Base-by-base conservation (phyloP, 2,113 vertebrate species). In the Corythornis cristatus region DNA sequence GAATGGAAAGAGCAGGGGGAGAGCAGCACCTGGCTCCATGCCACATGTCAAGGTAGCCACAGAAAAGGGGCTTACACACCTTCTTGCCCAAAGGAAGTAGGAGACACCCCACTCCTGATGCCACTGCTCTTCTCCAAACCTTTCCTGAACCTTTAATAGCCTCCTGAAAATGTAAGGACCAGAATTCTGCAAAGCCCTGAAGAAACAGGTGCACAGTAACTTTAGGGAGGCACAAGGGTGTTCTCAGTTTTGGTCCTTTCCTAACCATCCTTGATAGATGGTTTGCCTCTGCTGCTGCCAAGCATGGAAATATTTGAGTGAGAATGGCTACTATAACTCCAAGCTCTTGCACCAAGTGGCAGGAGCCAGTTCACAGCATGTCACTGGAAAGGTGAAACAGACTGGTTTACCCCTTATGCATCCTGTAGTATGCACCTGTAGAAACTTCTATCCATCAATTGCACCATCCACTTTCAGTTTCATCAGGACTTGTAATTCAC, bases 191-290 rank as follows among this genome's bases (percentile, higher is more conserved):
- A 61, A 43, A 57, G 29, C 11, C 22, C 12, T 61, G 26, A 33
- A 13, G 12, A 19, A 6, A 3, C 4, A 15, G 5, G 15, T 12
- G 6, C 21, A 6, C 1, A 6, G 26, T 2, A 43, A 17, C 62
- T 78, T 79, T 28, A 83, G 31, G 68, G 58, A 64, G 9, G 31
- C 40, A 45, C 2, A 1, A 64, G 21, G 2, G 3, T 15, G 21
- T 9, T 68, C 12, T 17, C 43, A 29, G 4, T 35, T 58, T 54
- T 4, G 5, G 2, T 46, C 31, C 57, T 90, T 40, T 43, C 43
- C 64, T 33, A 33, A 6, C 6, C 23, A 17, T 14, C 46, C 37
- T 46, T 5, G 6, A 19, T 17, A 9, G 0, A 11, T 15, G 5
- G 11, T 57, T 83, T 70, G 4, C 20, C 60, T 37, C 64, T 56